These are phyloP conservation scores for Coluber constrictor DNA, from an alignment of 2,797 vertebrate genomes.

Conservation along the genomic window DNA sequence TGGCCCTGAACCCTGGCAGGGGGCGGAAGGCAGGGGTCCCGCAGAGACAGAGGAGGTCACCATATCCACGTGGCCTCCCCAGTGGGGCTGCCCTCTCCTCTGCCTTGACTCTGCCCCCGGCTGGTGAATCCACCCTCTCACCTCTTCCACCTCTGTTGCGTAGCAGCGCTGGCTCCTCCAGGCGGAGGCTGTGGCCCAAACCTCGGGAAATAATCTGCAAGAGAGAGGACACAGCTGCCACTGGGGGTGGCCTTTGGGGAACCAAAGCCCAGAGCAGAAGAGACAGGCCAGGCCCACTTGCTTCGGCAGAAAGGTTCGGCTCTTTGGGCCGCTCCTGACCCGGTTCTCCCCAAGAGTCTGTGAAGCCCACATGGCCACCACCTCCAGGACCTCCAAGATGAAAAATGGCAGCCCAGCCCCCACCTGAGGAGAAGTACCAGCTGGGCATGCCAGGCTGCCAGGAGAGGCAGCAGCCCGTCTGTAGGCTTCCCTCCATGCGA, in stretches of 20 bases:
- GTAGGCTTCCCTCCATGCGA: background rate
- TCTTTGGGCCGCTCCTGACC: background rate
- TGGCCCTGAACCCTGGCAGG: background rate
- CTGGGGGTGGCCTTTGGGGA: background rate
- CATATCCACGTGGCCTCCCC: background rate
- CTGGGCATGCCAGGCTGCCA: background rate
- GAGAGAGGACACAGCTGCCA: background rate
- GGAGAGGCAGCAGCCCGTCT: background rate
- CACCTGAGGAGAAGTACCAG: background rate
- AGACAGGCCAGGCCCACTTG: background rate
- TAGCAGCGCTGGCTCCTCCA: background rate
- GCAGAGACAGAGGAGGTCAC: background rate
- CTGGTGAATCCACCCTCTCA: background rate
- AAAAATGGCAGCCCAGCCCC: background rate
- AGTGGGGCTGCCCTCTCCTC: background rate
- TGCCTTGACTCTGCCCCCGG: accelerated
- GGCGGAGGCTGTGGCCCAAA: background rate
- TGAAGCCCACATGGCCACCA: background rate
- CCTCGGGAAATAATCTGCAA: background rate
- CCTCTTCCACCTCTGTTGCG: background rate
- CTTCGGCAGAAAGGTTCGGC: background rate
- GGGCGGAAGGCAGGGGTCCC: background rate
- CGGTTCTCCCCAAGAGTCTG: background rate
- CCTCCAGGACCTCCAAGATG: background rate
- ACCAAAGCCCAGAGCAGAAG: background rate